Base-by-base conservation (phyloP, 1,140 invertebrate species). In the Eupristina koningsbergeri region DNA sequence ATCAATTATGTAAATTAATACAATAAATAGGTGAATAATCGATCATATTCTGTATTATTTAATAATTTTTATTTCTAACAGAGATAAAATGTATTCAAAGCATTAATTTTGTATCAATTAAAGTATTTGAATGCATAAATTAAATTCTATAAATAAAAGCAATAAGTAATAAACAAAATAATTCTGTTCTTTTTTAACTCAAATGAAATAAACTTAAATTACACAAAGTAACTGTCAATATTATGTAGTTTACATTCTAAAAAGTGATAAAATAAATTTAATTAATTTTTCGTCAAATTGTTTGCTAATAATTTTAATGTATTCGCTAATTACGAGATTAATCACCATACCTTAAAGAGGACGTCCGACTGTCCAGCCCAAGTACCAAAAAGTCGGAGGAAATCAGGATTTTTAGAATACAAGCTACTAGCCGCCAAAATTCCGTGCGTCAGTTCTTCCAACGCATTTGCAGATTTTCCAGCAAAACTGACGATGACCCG, bases 371-470 rank as follows among this genome's bases (percentile, higher is more conserved):
- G 87, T 17, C 91, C 93, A 41, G 91, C 87, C 89, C 92, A 94
- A 31, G 88, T 81, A 7, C 93, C 93, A 84, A 94, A 94, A 15
- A 94, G 86, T 17, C 89, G 89, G 78, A 94, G 91, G 7, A 93
- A 84, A 85, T 93, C 91, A 7, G 93, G 92, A 53, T 90, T 88
- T 45, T 92, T 89, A 0, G 89, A 89, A 80, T 92, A 94, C 0
- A 91, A 77, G 1, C 87, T 86, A 39, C 91, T 92, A 0, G 91
- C 89, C 13, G 90, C 88, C 0, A 94, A 81, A 39, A 94, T 80
- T 29, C 92, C 91, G 77, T 94, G 92, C 29, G 91, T 91, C 8
- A 94, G 88, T 84, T 94, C 93, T 61, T 94, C 93, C 29, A 92
- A 86, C 26, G 92, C 89, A 36, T 90, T 90, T 0, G 89, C 84